Percentiles rank a stretch among this genome's conserved stretches.
phyloP scores from a whole-genome alignment of 2,888 invertebrate genomes.

The Eupithecia tripunctaria region DNA sequence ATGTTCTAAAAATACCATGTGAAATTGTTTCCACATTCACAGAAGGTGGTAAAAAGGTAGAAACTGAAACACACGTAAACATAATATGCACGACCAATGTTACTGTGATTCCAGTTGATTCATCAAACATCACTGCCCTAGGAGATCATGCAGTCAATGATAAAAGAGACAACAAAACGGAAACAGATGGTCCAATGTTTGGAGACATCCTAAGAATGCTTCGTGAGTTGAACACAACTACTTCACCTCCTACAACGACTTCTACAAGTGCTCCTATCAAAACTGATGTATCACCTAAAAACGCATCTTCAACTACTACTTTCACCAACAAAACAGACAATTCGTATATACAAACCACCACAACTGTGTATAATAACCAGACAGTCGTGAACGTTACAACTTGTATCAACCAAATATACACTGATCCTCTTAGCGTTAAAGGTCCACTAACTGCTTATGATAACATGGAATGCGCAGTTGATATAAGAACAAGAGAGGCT shows the following conservation, averaged over 20 bases:
- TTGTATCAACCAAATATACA: conserved; percentile 53
- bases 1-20: conserved; percentile 72
- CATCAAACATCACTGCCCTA: conserved; percentile 23
- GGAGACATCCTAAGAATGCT: too few relatives aligned
- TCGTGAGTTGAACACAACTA: background rate
- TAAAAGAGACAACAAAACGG: conserved; percentile 23
- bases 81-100: conserved; percentile 62
- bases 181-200: too few relatives aligned
- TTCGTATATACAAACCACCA: conserved; percentile 38
- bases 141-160: conserved; percentile 22
- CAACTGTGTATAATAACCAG: conserved; percentile 13
- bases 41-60: conserved; percentile 58
- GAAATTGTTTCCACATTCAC: conserved; percentile 79
- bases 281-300: background rate
- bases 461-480: conserved; percentile 67
- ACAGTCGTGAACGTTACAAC: conserved; percentile 52
- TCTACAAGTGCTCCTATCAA: background rate
- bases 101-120: conserved; percentile 13
- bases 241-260: conserved; percentile 7
- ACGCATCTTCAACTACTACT: background rate
- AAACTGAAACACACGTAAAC: conserved; percentile 51
- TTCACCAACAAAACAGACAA: conserved; percentile 22
- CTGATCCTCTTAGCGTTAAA: conserved; percentile 66
- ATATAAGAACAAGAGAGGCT: conserved; percentile 62
- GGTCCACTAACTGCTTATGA: conserved; percentile 55